Base-by-base conservation (phyloP, 1,140 invertebrate genomes). In the Magallana gigas region DNA sequence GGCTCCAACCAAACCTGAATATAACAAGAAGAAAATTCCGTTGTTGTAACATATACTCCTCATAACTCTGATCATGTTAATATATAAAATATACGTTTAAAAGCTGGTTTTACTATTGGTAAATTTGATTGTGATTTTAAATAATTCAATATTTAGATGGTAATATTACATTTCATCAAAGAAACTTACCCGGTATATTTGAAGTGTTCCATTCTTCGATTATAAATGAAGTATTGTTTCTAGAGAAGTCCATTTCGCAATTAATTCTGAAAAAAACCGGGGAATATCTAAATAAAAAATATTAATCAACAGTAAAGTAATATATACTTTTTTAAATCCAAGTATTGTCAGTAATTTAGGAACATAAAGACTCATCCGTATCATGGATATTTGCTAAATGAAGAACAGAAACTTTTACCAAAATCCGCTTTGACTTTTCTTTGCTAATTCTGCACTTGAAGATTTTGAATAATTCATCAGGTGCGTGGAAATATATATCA, bases 171-270 rank as follows among this genome's bases (percentile, higher is more conserved):
- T n/a, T 62, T 62, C 8, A 62, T 62, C n/a, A 4, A 16, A n/a
- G 14, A 62, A 62, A 16, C 68, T 76, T 76, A 29, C 68, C 68
- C 23, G 68, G 11, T 76, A 36, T 8, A 11, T 76, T 76, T 12
- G 68, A 76, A 18, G 23, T 76, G 1, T 76, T 29, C 68, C 68
- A 76, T 76, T 76, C 68, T 76, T 76, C 23, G 36, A 76, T 36
- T 29, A 76, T 29, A 14, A 76, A 76, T 36, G 68, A 76, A 23
- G 68, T 29, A 48, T 29, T 76, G 18, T 36, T 18, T 76, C 11
- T 12, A 18, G 68, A 29, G 12, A 76, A 12, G 36, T 76, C 68
- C 23, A 76, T 29, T 12, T 29, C 14, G 68, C 12, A 76, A 12
- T 23, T 29, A 4, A 29, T 3, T 48, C 36, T 48, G 36, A 48